These are phyloP conservation scores for Fistularia commersonii DNA, from an alignment of 2,797 vertebrate species.

Conservation along the genomic window DNA sequence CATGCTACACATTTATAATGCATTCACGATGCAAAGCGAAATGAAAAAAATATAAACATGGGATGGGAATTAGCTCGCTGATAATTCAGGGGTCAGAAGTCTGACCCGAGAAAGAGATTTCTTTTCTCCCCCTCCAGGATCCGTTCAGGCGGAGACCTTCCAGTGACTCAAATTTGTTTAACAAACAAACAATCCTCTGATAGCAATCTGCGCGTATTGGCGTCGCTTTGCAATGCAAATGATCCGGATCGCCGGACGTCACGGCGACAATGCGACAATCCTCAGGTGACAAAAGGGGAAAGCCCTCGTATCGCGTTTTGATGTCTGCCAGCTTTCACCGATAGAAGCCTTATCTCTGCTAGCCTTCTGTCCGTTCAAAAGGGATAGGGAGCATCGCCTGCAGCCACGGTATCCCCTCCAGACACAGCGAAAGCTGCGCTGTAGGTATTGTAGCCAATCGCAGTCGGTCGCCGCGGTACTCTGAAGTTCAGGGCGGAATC, in stretches of 20 bases:
- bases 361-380: conserved; percentile 61
- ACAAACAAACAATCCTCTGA: conserved; percentile 59
- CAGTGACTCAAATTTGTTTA: conserved; percentile 54
- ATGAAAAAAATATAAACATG: conserved; percentile 16
- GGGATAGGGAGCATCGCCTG: conserved; percentile 15
- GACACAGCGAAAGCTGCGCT: conserved; percentile 13
- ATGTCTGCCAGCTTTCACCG: conserved; percentile 34
- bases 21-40: too few species aligned
- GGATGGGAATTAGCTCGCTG: conserved; percentile 27
- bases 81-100: conserved; percentile 32
- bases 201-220: conserved; percentile 46
- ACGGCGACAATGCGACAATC: conserved; percentile 24
- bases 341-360: conserved; percentile 54
- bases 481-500: too few species aligned
- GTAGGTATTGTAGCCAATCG: conserved; percentile 23
- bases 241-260: conserved; percentile 45
- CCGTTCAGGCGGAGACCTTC: conserved; percentile 37
- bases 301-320: conserved; percentile 23
- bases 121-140: conserved; percentile 33
- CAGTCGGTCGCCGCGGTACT: conserved; percentile 1
- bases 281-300: conserved; percentile 44
- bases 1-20: too few species aligned
- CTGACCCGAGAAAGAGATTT: conserved; percentile 9
- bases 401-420: conserved; percentile 12
- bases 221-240: conserved; percentile 75